Base-by-base conservation (phyloP, 2,888 invertebrate species). In the Nebria brevicollis region DNA sequence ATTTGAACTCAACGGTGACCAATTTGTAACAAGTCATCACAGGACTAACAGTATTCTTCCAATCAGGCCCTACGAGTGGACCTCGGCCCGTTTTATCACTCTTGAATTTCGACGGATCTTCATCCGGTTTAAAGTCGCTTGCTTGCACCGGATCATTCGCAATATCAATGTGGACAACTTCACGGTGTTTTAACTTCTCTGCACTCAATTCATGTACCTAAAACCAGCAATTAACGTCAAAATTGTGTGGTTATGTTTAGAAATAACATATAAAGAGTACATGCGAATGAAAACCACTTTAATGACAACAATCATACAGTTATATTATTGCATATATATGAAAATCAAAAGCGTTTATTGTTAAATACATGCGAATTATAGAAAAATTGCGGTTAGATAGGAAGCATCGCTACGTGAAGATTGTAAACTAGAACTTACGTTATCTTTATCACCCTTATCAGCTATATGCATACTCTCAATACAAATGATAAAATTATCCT, bases 21-120 rank as follows among this genome's bases (percentile, higher is more conserved):
- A 99, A 92, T 90, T 99, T 99, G 90, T 99, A 99, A 89, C 97
- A 97, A 77, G 98, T 98, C 99, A 99, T 99, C 83, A 98, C 95
- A 20, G 97, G 98, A 77, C 94, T 90, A 72, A 93, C 92, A 66
- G 92, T 92, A 81, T 93, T 92, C 90, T 94, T 94, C 97, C 98
- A 98, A 84, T 94, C 93, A 85, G 93, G 91, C 0, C 94, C 94
- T 83, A 91, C 89, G 81, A 99, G 92, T 66, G 98, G 98, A 8
- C 99, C 99, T 86, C 99, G 93, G 15, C 96, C 97, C 15, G 98
- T 98, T 91, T 98, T 98, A 86, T 90, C 89, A 75, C 98, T 98
- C 89, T 95, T 94, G 90, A 96, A 98, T 88, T 94, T 95, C 72
- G 92, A 92, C 20, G 97, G 97, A 90, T 97, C 97, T 88, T 96